Evolutionary conservation across 2,797 vertebrate species (phyloP).

Genomic region (Phrynocephalus forsythii): DNA sequence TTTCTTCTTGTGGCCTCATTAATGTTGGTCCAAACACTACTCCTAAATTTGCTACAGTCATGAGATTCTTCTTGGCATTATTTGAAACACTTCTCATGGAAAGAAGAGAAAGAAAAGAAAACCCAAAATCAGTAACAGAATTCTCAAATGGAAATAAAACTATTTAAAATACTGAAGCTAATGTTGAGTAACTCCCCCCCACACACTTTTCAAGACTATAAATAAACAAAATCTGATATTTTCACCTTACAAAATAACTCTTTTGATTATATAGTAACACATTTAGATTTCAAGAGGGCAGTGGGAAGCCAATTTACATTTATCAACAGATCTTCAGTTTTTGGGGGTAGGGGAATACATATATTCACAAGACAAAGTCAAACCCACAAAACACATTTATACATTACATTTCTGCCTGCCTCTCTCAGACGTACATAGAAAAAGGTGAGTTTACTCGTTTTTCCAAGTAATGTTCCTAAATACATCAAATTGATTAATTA

Average conservation of each 20-base stretch:
- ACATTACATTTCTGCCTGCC: constrained; percentile 66
- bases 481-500: not conserved
- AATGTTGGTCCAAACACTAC: constrained; percentile 98
- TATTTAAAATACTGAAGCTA: constrained; percentile 35
- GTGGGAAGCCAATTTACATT: constrained; percentile 74
- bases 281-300: constrained; percentile 60
- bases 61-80: constrained; percentile 89
- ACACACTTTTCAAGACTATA: constrained; percentile 43
- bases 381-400: constrained; percentile 61
- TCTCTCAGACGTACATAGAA: constrained; percentile 67
- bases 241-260: constrained; percentile 31
- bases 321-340: constrained; percentile 68
- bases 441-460: constrained; percentile 61
- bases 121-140: constrained; percentile 49
- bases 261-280: constrained; percentile 56
- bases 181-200: not conserved
- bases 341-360: constrained; percentile 48
- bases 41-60: constrained; percentile 96
- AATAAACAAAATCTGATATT: constrained; percentile 49
- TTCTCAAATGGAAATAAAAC: constrained; percentile 43
- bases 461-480: constrained; percentile 57
- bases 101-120: constrained; percentile 48
- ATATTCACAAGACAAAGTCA: constrained; percentile 5
- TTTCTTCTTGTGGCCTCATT: constrained; percentile 97
- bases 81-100: constrained; percentile 79